Percentiles rank a stretch among this genome's conserved stretches.
phyloP scores from a whole-genome alignment of 2,113 vertebrate genomes.

The Pedetes capensis region DNA sequence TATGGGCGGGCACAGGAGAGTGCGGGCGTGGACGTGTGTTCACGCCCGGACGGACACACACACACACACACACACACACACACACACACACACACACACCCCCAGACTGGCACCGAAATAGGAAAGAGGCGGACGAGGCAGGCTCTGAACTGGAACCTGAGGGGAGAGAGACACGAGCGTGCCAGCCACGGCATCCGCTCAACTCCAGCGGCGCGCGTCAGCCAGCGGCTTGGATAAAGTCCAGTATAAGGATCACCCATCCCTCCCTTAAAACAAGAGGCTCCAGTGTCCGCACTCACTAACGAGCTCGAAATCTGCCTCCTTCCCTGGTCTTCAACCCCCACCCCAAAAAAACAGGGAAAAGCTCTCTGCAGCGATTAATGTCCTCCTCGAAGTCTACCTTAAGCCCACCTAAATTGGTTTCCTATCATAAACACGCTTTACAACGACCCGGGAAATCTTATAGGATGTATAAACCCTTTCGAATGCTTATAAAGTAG shows the following conservation, averaged over 20 bases:
- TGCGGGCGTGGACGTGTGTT: conserved; percentile 64
- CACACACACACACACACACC: background rate
- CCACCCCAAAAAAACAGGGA: conserved; percentile 39
- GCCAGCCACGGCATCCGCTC: conserved; percentile 9
- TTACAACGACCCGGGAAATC: conserved; percentile 95
- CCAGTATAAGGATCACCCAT: conserved; percentile 56
- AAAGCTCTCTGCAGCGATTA: conserved; percentile 77
- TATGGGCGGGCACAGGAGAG: conserved; percentile 68
- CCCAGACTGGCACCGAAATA: background rate
- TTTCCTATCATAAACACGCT: conserved; percentile 97
- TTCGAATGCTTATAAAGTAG: conserved; percentile 98
- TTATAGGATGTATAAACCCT: conserved; percentile 98
- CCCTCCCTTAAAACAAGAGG: background rate
- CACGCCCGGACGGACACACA: conserved; percentile 53
- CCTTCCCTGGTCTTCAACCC: conserved; percentile 5
- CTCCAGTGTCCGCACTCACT: background rate
- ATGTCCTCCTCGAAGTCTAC: conserved; percentile 83
- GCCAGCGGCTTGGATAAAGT: conserved; percentile 70
- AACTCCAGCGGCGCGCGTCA: conserved; percentile 1
- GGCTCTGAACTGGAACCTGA: background rate
- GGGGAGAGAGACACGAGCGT: background rate
- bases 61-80: conserved; percentile 38
- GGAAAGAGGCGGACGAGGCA: background rate
- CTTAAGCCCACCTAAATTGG: conserved; percentile 89
- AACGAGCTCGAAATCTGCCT: conserved; percentile 61